Evolutionary conservation across 2,113 vertebrate genomes (phyloP).

Genomic region (Daphoenositta chrysoptera): DNA sequence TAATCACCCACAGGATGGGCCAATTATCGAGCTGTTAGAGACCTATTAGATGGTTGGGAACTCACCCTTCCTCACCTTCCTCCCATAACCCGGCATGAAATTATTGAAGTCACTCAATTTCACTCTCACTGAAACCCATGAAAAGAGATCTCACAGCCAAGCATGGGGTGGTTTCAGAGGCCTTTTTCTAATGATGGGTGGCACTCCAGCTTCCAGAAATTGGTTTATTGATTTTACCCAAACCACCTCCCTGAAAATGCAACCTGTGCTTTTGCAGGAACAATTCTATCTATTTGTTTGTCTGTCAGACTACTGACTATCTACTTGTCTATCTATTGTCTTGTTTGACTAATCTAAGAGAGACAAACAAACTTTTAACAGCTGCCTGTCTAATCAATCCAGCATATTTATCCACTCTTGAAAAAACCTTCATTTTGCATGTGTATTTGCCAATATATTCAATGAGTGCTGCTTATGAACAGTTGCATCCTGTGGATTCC

Average conservation of each 20-base stretch:
- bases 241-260: constrained; percentile 25
- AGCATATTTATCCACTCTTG: neutral
- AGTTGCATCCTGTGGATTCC: neutral
- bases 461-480: neutral
- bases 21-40: constrained; percentile 72
- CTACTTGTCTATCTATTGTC: constrained; percentile 14
- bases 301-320: constrained; percentile 36
- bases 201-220: constrained; percentile 32
- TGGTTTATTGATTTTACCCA: constrained; percentile 57
- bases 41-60: constrained; percentile 60
- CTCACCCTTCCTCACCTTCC: constrained; percentile 60
- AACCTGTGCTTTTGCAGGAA: constrained; percentile 5
- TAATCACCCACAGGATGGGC: constrained; percentile 67
- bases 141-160: constrained; percentile 43
- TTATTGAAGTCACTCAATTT: constrained; percentile 69
- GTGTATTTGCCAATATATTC: neutral
- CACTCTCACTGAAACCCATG: constrained; percentile 58
- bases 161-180: constrained; percentile 23
- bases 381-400: neutral
- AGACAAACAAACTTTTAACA: constrained; percentile 13
- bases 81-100: constrained; percentile 63
- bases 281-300: constrained; percentile 23
- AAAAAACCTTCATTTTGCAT: constrained; percentile 9
- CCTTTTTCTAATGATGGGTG: constrained; percentile 35
- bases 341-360: neutral